A percentile compares a stretch with the other conserved stretches of the same genome.
Evolutionary conservation across 2,888 invertebrate genomes (phyloP).

Genomic region (Leptinotarsa peninsularis): DNA sequence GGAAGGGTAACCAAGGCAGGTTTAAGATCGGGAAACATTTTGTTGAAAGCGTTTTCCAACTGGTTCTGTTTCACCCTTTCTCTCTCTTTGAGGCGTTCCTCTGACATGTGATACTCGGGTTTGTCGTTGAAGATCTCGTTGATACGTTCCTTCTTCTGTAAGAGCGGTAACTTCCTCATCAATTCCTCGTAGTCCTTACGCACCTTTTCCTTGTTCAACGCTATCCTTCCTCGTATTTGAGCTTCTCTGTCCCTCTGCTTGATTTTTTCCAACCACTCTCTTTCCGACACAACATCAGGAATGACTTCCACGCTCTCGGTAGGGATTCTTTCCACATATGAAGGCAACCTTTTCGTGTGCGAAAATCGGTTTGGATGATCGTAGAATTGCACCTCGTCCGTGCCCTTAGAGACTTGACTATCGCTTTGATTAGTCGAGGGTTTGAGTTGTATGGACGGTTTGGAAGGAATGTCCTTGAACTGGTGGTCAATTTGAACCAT

Average conservation of each 20-base stretch:
- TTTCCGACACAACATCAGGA: conserved; percentile 54
- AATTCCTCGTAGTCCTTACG: conserved; percentile 68
- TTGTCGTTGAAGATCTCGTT: conserved; percentile 58
- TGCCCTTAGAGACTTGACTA: conserved; percentile 23
- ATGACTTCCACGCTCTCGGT: conserved; percentile 56
- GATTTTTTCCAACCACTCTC: conserved; percentile 54
- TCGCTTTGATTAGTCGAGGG: conserved; percentile 10
- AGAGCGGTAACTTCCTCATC: conserved; percentile 65
- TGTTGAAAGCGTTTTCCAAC: conserved; percentile 69
- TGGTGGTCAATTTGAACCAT: conserved; percentile 15
- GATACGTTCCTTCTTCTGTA: conserved; percentile 63
- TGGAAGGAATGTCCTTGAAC: conserved; percentile 49
- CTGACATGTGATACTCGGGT: conserved; percentile 64
- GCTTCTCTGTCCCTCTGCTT: conserved; percentile 60
- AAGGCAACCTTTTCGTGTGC: conserved; percentile 54
- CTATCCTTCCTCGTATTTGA: conserved; percentile 65
- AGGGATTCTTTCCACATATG: conserved; percentile 61
- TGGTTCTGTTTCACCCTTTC: conserved; percentile 66
- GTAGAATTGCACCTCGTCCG: conserved; percentile 64
- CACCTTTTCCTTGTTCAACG: conserved; percentile 68
- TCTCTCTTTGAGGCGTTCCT: conserved; percentile 65
- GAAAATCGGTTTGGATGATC: conserved; percentile 67
- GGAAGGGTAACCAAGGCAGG: conserved; percentile 59
- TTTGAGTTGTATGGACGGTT: conserved; percentile 51
- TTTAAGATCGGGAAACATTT: conserved; percentile 57